Percentiles rank a stretch among this genome's conserved stretches.
These are phyloP conservation scores for Cosmopolites sordidus DNA, from an alignment of 2,888 invertebrate genomes.

Conservation along the genomic window DNA sequence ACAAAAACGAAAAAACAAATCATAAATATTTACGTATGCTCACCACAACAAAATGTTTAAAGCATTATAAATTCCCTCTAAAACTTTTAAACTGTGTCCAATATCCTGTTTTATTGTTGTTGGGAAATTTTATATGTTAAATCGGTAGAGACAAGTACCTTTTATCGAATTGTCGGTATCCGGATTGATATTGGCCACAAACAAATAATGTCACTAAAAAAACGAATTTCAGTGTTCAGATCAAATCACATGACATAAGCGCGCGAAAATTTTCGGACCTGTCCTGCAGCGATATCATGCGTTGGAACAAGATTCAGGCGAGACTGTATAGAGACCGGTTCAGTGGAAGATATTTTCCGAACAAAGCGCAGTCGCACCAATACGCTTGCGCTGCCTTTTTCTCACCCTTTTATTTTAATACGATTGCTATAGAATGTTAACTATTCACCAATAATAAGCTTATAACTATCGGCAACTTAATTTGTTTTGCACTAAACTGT, in stretches of 20 bases:
- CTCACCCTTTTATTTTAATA: slow-evolving; percentile 42
- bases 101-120: neutral
- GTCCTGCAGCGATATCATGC: neutral
- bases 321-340: slow-evolving; percentile 28
- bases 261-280: slow-evolving; percentile 17
- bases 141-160: slow-evolving; percentile 7
- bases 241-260: slow-evolving; percentile 31
- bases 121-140: neutral
- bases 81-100: slow-evolving; percentile 2
- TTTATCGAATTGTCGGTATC: slow-evolving; percentile 2
- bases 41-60: slow-evolving; percentile 1
- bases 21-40: neutral
- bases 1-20: neutral
- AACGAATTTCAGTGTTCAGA: slow-evolving; percentile 13
- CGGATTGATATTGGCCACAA: slow-evolving; percentile 5
- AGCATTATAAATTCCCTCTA: slow-evolving; percentile 3
- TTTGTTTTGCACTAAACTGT: slow-evolving; percentile 13
- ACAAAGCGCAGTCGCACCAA: slow-evolving; percentile 37
- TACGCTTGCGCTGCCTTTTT: slow-evolving; percentile 38
- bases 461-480: slow-evolving; percentile 33
- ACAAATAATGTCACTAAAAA: slow-evolving; percentile 15
- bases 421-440: slow-evolving; percentile 42
- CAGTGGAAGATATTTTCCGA: slow-evolving; percentile 36
- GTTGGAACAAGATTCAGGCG: slow-evolving; percentile 13
- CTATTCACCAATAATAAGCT: slow-evolving; percentile 39